Base-by-base conservation (phyloP, 2,888 invertebrate species). In the Cephonodes hylas region DNA sequence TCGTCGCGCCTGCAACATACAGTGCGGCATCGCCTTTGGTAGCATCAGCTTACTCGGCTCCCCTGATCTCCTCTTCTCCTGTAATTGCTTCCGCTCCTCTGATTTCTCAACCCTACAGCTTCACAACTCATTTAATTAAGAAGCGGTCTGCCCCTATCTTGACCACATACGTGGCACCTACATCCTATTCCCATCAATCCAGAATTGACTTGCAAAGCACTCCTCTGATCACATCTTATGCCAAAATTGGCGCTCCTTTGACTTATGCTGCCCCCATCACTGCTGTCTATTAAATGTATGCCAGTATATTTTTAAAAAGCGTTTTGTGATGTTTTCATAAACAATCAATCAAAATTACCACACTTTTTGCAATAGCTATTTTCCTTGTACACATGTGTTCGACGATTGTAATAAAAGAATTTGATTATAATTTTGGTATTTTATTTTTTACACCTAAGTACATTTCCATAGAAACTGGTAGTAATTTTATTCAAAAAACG, bases 51-150 rank as follows among this genome's bases (percentile, higher is more conserved):
- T 84, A 84, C 64, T 69, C 75, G 1, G 45, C 68, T 44, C 77
- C 76, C n/a, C 10, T 68, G 53, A 64, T 83, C 56, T 69, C 88
- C 69, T 74, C 86, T 64, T 63, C 87, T 68, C 79, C 79, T 48
- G 61, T 79, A 45, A 75, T 79, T 45, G 66, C 80, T 56, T 79
- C 83, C 18, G 67, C 82, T 38, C 81, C 84, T 59, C 65, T 85
- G 42, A 65, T 78, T 57, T 64, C 83, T 34, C 74, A 83, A 38
- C 83, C 86, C 44, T 65, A 84, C 18, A 68, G 72, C 18, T 71
- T 75, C 64, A 23, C 69, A 5, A 64, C 80, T 5, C 85, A 86
- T 63, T 75, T 81, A 18, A 87, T 87, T 62, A 86, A 88, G 76
- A 85, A 88, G 67, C 78, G 84, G 3, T 85, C 85, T 6, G 80